Base-by-base conservation (phyloP, 2,113 vertebrate genomes). In the human (Homo sapiens) region DNA sequence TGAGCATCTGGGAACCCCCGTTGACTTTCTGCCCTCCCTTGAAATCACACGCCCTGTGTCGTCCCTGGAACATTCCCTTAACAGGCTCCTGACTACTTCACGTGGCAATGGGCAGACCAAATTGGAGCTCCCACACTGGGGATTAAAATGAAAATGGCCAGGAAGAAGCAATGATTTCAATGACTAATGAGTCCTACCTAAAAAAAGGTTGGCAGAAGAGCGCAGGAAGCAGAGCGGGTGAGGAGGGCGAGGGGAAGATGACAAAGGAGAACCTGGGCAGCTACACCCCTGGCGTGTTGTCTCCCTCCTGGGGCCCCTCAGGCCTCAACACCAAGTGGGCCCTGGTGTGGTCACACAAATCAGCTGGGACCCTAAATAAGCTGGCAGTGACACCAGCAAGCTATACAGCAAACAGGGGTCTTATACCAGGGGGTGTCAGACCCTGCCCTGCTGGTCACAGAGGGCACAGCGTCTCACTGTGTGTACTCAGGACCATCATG, bases 221-320 rank as follows among this genome's bases (percentile, higher is more conserved):
- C 20, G 25, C 2, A 84, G 66, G 72, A 91, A 45, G 38, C 12
- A 6, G 32, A 80, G 43, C 16, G 32, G 43, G 16, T 2, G 1
- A 25, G 35, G 12, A 27, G n/a, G 43, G 30, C 1, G 11, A 35
- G 43, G 76, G 52, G 32, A 76, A 55, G 83, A 27, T 18, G 18
- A 38, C 16, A 81, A 61, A 25, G 16, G 16, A 16, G 3, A 25
- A 43, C 3, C 16, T 0, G 1, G 16, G 75, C 1, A 30, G 79
- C 57, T 32, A 52, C 14, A 6, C 14, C 4, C 32, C 18, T 13
- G 61, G 1, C 4, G 0, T 0, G 16, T 7, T 5, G 1, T 22
- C 12, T 23, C 38, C 45, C 52, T 79, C 48, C 12, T 22, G 3
- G 72, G 25, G 38, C 25, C 48, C 45, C 32, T 32, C 27, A 45